Percentiles rank a stretch among this genome's conserved stretches.
These are phyloP conservation scores for Vulpes vulpes DNA, from an alignment of 2,113 vertebrate genomes.

Conservation along the genomic window DNA sequence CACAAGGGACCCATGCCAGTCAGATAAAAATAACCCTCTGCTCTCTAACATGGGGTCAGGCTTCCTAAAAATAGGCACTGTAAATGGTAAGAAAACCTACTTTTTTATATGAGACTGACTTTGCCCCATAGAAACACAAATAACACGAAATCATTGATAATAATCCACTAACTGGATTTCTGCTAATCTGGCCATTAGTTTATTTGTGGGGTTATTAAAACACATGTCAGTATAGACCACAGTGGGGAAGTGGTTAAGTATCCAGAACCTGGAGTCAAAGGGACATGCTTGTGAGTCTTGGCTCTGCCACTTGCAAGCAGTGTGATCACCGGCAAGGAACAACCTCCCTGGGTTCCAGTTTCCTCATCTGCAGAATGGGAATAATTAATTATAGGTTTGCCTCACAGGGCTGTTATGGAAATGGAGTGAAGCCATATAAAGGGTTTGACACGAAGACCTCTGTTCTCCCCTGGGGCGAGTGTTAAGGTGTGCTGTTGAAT, in stretches of 20 bases:
- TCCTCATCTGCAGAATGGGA: background rate
- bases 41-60: constrained; percentile 62
- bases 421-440: background rate
- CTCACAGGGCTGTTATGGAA: background rate
- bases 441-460: background rate
- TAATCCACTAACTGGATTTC: background rate
- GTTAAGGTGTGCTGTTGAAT: background rate
- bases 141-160: background rate
- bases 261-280: background rate
- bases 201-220: background rate
- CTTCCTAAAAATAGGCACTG: constrained; percentile 58
- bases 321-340: background rate
- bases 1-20: constrained; percentile 32
- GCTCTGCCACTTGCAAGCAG: background rate
- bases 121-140: background rate
- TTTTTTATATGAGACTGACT: constrained; percentile 19
- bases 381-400: background rate
- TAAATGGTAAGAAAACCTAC: constrained; percentile 63
- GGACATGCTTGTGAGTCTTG: background rate
- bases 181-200: background rate
- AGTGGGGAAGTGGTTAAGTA: background rate
- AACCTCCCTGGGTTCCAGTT: background rate
- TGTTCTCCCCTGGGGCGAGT: too few relatives aligned
- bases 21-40: constrained; percentile 72
- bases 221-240: background rate